Conservation (phyloP, 2,888 invertebrate species). For the Drosophila nigricruria region DNA sequence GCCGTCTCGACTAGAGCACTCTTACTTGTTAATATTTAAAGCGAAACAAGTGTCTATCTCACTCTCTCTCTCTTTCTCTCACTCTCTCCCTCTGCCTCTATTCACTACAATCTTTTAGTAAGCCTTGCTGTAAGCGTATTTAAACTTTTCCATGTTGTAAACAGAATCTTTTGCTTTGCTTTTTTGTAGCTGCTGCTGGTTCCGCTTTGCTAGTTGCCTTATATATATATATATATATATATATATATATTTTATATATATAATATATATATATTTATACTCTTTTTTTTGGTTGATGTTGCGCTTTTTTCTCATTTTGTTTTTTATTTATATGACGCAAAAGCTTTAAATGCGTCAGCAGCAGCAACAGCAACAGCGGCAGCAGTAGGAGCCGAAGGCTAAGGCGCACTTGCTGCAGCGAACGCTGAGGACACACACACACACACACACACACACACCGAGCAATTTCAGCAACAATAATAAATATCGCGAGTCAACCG, state of each 20-base stretch:
- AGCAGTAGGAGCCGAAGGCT: constrained; percentile 19
- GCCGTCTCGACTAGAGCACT: too few species aligned
- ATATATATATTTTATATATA: background rate
- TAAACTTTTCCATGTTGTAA: background rate
- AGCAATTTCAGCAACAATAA: constrained; percentile 79
- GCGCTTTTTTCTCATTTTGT: constrained; percentile 40
- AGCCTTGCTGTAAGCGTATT: constrained; percentile 6
- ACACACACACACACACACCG: constrained; percentile 38
- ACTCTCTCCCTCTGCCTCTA: too few species aligned
- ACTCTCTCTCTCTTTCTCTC: background rate
- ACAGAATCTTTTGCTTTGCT: background rate
- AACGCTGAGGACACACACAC: constrained; percentile 60
- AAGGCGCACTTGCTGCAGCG: constrained; percentile 16
- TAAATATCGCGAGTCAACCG: constrained; percentile 79
- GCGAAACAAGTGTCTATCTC: too few species aligned
- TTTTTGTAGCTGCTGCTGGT: constrained; percentile 48
- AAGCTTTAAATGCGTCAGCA: constrained; percentile 78
- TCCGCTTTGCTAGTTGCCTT: constrained; percentile 69
- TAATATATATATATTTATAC: background rate
- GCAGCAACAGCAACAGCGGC: constrained; percentile 36
- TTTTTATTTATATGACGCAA: constrained; percentile 78
- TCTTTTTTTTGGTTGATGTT: constrained; percentile 43
- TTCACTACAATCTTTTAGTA: background rate
- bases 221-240: background rate
- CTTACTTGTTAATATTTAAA: too few species aligned